Conservation (phyloP, 2,888 invertebrate genomes). For the Fragum sueziense region DNA sequence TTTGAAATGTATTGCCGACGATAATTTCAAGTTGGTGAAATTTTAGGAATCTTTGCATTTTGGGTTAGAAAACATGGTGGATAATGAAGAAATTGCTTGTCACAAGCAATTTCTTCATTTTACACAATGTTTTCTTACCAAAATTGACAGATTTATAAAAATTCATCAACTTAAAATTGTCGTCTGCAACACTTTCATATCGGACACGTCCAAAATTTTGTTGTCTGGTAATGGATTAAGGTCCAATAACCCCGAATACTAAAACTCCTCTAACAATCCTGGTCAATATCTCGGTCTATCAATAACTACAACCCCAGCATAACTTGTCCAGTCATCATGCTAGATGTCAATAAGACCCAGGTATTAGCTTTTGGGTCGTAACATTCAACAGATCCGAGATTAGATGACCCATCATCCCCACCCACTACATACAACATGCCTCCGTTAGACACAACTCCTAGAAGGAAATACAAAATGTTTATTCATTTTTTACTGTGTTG, state of each 20-base stretch:
- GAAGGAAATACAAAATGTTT: too few species aligned
- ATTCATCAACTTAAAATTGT: too few species aligned
- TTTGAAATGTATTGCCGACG: too few species aligned
- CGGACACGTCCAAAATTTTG: too few species aligned
- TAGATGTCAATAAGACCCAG: conserved; percentile 92
- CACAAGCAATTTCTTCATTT: neutral
- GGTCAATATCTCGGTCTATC: conserved; percentile 84
- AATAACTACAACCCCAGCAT: conserved; percentile 96
- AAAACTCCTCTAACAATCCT: too few species aligned
- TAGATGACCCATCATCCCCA: conserved; percentile 97
- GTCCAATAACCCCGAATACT: too few species aligned
- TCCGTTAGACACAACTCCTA: conserved; percentile 92
- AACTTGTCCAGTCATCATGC: conserved; percentile 97
- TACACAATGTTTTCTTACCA: neutral
- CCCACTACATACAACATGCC: conserved; percentile 95
- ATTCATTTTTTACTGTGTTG: too few species aligned
- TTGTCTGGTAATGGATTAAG: neutral
- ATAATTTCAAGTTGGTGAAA: too few species aligned
- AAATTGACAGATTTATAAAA: too few species aligned
- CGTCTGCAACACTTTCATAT: too few species aligned
- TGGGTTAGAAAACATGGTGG: conserved; percentile 6
- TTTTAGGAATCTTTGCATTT: too few species aligned
- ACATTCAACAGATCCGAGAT: conserved; percentile 95
- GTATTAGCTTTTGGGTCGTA: conserved; percentile 93
- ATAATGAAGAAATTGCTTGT: neutral